A percentile compares a stretch with the other conserved stretches of the same genome.
Conservation (phyloP, 1,140 invertebrate species). For the Tetragnatha versicolor region DNA sequence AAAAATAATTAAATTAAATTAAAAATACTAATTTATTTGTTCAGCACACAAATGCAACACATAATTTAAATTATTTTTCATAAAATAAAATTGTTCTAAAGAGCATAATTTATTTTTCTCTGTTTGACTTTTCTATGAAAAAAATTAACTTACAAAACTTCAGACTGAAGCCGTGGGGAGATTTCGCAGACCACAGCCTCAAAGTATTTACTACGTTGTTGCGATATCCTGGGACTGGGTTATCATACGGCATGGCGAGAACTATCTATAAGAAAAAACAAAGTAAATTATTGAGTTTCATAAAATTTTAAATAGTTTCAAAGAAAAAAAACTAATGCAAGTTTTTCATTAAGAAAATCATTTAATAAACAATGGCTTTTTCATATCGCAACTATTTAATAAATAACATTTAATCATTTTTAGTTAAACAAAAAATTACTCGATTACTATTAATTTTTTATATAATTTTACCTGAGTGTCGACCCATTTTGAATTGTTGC, state of each 20-base stretch:
- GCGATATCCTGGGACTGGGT: slow-evolving; percentile 95
- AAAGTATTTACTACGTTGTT: slow-evolving; percentile 99
- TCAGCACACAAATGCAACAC: too few relatives aligned
- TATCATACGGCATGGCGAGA: slow-evolving; percentile 98
- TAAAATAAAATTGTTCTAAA: too few relatives aligned
- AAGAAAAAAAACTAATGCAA: neutral
- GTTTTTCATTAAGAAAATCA: neutral
- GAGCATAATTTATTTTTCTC: too few relatives aligned
- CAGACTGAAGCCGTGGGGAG: slow-evolving; percentile 94
- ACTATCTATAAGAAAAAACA: slow-evolving; percentile 73
- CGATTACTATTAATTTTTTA: too few relatives aligned
- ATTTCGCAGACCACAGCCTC: slow-evolving; percentile 97
- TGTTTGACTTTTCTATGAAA: too few relatives aligned
- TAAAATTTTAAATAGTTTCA: too few relatives aligned
- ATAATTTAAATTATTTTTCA: too few relatives aligned
- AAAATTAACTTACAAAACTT: slow-evolving; percentile 83
- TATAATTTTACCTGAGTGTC: slow-evolving; percentile 89
- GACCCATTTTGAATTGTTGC: slow-evolving; percentile 91
- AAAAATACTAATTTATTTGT: too few relatives aligned
- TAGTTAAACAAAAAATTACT: too few relatives aligned
- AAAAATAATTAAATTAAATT: too few relatives aligned
- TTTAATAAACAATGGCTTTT: neutral
- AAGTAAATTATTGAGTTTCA: too few relatives aligned
- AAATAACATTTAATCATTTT: too few relatives aligned
- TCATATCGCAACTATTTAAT: neutral